These are phyloP conservation scores for Disparrhopalites patrizii DNA, from an alignment of 2,888 invertebrate species.

Conservation along the genomic window DNA sequence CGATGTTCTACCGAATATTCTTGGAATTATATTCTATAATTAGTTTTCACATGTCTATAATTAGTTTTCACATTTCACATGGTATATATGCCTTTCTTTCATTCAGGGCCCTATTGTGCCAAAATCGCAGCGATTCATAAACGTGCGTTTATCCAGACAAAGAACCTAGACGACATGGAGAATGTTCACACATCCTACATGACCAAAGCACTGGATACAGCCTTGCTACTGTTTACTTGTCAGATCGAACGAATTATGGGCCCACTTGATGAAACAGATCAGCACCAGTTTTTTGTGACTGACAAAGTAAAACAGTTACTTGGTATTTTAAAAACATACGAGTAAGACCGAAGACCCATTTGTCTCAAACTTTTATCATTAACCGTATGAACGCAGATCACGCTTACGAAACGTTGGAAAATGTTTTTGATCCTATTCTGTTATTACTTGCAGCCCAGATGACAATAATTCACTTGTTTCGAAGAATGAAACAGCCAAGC, in stretches of 20 bases:
- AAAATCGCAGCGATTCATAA: slow-evolving; percentile 23
- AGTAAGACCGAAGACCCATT: slow-evolving; percentile 52
- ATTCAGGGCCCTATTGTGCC: slow-evolving; percentile 23
- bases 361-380: no score
- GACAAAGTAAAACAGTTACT: slow-evolving; percentile 64
- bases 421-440: no score
- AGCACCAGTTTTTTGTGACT: slow-evolving; percentile 50
- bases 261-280: neutral
- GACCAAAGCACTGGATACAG: neutral
- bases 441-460: no score
- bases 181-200: neutral
- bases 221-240: slow-evolving; percentile 15
- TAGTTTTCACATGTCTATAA: no score
- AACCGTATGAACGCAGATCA: no score
- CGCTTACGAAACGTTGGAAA: no score
- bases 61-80: no score
- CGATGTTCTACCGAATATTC: neutral
- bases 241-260: slow-evolving; percentile 1
- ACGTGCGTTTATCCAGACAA: slow-evolving; percentile 5
- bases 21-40: neutral
- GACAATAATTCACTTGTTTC: no score
- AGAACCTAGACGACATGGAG: neutral
- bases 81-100: no score
- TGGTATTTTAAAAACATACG: slow-evolving; percentile 60
- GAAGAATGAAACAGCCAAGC: slow-evolving; percentile 50